Percentiles rank a stretch among this genome's conserved stretches.
Evolutionary conservation across 2,113 vertebrate genomes (phyloP).

Genomic region (Nycticebus coucang): DNA sequence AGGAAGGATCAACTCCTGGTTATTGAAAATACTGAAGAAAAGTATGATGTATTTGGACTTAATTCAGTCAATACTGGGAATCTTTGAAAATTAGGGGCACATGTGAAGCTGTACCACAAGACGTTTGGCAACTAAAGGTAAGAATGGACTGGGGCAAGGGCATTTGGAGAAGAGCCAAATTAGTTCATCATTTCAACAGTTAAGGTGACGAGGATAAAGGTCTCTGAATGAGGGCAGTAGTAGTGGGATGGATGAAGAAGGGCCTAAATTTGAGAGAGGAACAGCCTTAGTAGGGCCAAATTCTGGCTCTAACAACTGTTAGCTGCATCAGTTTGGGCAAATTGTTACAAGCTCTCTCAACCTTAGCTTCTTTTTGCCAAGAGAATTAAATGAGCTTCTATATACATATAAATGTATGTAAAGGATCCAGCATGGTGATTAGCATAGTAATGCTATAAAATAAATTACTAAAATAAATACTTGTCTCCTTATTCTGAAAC

Average conservation of each 20-base stretch:
- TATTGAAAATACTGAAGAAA: background rate
- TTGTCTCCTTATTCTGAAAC: background rate
- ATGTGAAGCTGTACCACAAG: background rate
- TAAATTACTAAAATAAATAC: background rate
- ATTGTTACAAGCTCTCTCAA: slow-evolving; percentile 21
- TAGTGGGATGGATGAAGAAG: background rate
- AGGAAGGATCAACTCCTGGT: background rate
- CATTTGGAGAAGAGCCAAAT: background rate
- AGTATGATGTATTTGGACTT: background rate
- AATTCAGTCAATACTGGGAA: background rate
- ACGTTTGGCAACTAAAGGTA: background rate
- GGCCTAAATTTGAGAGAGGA: background rate
- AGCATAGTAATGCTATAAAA: background rate
- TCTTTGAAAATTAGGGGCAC: background rate
- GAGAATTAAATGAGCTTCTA: background rate
- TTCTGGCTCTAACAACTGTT: background rate
- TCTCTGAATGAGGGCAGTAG: background rate
- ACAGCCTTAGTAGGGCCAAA: background rate
- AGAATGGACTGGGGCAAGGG: background rate
- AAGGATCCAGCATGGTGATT: background rate
- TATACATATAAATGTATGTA: background rate
- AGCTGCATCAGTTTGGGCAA: background rate
- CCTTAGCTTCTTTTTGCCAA: background rate
- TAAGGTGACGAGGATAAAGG: background rate
- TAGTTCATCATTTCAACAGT: background rate